phyloP scores from a whole-genome alignment of 2,797 vertebrate genomes.

The Clamator glandarius region DNA sequence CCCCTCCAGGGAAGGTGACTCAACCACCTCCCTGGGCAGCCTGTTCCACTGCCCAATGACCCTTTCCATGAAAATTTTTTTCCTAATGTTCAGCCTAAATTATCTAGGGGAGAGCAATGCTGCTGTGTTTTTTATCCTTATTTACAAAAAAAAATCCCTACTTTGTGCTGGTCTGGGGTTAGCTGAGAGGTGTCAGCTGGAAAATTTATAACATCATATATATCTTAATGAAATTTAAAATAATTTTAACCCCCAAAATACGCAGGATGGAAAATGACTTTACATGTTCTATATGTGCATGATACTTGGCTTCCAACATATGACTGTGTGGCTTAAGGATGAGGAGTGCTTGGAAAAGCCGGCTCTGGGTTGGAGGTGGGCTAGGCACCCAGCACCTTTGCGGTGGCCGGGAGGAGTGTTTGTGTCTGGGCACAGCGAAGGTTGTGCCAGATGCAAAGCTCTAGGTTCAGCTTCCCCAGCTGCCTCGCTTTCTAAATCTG shows the following conservation, averaged over 20 bases:
- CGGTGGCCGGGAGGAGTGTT: accelerated
- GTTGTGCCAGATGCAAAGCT: background rate
- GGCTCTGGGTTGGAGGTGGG: background rate
- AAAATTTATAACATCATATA: background rate
- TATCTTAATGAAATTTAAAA: background rate
- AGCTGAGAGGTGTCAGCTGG: background rate
- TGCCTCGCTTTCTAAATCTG: background rate
- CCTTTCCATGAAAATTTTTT: too few relatives aligned
- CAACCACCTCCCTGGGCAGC: too few relatives aligned
- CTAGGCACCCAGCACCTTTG: background rate
- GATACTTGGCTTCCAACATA: background rate
- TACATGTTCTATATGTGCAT: background rate
- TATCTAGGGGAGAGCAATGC: background rate
- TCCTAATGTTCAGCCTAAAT: too few relatives aligned
- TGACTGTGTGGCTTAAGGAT: background rate
- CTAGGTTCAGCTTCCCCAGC: too few relatives aligned
- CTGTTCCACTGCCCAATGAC: too few relatives aligned
- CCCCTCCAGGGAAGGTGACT: too few relatives aligned
- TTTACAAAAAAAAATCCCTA: background rate
- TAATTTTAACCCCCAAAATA: background rate
- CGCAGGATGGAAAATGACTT: background rate
- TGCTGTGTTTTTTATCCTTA: background rate
- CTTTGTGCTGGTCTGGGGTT: background rate
- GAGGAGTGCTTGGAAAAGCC: background rate
- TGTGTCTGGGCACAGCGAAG: background rate